These are phyloP conservation scores for Lepidotrigona ventralis DNA, from an alignment of 1,140 invertebrate genomes.

Conservation along the genomic window DNA sequence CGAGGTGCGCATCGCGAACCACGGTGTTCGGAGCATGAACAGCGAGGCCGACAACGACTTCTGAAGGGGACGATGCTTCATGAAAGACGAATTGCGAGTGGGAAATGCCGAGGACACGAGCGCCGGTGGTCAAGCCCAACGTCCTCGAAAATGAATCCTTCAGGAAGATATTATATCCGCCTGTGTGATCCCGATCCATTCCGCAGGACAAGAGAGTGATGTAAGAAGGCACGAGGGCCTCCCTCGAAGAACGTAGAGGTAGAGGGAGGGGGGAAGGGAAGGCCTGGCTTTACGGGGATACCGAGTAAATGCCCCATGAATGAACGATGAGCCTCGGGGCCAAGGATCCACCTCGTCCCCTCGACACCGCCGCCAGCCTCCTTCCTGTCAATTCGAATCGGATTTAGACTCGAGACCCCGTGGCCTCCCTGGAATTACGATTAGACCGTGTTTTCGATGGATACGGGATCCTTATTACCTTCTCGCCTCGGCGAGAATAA, in stretches of 20 bases:
- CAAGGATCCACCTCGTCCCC: slow-evolving; percentile 47
- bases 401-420: slow-evolving; percentile 65
- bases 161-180: slow-evolving; percentile 73
- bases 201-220: slow-evolving; percentile 72
- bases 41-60: no score
- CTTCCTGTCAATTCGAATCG: slow-evolving; percentile 70
- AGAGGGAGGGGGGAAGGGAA: no score
- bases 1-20: background rate
- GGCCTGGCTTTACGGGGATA: slow-evolving; percentile 76
- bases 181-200: slow-evolving; percentile 76
- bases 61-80: slow-evolving; percentile 32
- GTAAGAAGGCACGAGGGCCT: slow-evolving; percentile 66
- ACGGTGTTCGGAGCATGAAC: background rate
- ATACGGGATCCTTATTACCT: slow-evolving; percentile 71
- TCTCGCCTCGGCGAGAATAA: slow-evolving; percentile 37
- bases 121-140: slow-evolving; percentile 42
- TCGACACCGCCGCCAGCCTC: background rate
- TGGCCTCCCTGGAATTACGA: slow-evolving; percentile 67
- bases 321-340: slow-evolving; percentile 78
- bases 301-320: slow-evolving; percentile 80
- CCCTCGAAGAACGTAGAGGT: slow-evolving; percentile 23
- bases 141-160: slow-evolving; percentile 66
- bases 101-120: slow-evolving; percentile 20
- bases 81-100: slow-evolving; percentile 55
- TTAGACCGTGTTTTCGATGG: slow-evolving; percentile 62